Conservation (phyloP, 2,888 invertebrate genomes). For the Andrena hattorfiana region DNA sequence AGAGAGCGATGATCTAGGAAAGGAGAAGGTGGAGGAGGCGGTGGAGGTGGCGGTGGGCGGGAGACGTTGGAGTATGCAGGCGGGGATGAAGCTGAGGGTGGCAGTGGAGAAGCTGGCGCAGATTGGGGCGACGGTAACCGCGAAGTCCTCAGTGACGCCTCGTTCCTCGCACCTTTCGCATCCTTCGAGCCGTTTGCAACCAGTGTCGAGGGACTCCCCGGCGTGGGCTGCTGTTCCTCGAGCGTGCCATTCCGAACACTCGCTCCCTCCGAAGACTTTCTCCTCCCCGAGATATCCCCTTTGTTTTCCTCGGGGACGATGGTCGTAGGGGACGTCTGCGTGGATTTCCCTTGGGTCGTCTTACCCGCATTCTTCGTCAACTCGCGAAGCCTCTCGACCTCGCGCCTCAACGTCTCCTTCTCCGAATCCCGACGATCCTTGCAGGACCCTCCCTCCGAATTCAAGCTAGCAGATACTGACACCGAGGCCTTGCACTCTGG, state of each 20-base stretch:
- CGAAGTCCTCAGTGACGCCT: background rate
- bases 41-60: conserved; percentile 74
- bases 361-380: conserved; percentile 10
- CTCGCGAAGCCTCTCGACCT: conserved; percentile 42
- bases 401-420: conserved; percentile 24
- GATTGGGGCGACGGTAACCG: background rate
- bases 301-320: conserved; percentile 1
- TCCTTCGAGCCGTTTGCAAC: background rate
- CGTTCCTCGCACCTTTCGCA: background rate
- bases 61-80: conserved; percentile 74
- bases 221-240: background rate
- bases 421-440: conserved; percentile 39
- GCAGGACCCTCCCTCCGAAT: conserved; percentile 1
- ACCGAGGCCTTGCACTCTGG: background rate
- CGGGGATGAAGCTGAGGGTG: conserved; percentile 82
- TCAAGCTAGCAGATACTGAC: background rate
- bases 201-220: background rate
- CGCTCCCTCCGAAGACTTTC: background rate
- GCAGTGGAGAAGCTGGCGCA: conserved; percentile 80
- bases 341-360: conserved; percentile 33
- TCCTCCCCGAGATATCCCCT: background rate
- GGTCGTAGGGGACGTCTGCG: conserved; percentile 37
- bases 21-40: conserved; percentile 55
- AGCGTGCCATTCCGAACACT: background rate
- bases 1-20: conserved; percentile 15